Conservation (phyloP, 2,888 invertebrate genomes). For the Yponomeuta malinellus region DNA sequence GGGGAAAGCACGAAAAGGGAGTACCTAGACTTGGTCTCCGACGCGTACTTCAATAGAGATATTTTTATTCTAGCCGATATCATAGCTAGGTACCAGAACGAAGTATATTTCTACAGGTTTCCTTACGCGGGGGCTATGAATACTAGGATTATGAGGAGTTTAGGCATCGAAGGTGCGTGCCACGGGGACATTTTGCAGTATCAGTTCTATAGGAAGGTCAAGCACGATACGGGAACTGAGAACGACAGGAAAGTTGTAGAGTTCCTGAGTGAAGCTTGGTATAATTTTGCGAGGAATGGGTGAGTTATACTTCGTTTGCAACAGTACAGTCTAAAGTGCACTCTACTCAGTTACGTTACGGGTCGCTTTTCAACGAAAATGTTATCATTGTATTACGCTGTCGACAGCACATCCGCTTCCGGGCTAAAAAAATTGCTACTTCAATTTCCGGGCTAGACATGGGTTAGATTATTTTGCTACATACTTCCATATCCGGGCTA, state of each 20-base stretch:
- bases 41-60: conserved; percentile 45
- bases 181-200: conserved; percentile 61
- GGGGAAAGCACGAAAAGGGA: conserved; percentile 29
- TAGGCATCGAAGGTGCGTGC: conserved; percentile 47
- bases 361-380: too few species aligned
- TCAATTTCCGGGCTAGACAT: too few species aligned
- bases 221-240: conserved; percentile 34
- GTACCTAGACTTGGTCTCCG: conserved; percentile 45
- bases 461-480: too few species aligned
- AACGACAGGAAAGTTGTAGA: conserved; percentile 40
- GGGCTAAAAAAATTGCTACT: too few species aligned
- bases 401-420: too few species aligned
- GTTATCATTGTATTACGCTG: too few species aligned
- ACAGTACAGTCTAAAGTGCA: too few species aligned
- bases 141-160: conserved; percentile 43
- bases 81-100: conserved; percentile 30
- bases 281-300: conserved; percentile 57
- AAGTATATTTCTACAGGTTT: conserved; percentile 45
- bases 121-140: conserved; percentile 50
- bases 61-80: conserved; percentile 37
- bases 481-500: too few species aligned
- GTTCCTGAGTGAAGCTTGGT: conserved; percentile 47
- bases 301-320: conserved; percentile 29
- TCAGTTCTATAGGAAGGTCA: conserved; percentile 49
- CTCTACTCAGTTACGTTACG: too few species aligned